Conservation (phyloP, 2,888 invertebrate genomes). For the Elmis aenea region DNA sequence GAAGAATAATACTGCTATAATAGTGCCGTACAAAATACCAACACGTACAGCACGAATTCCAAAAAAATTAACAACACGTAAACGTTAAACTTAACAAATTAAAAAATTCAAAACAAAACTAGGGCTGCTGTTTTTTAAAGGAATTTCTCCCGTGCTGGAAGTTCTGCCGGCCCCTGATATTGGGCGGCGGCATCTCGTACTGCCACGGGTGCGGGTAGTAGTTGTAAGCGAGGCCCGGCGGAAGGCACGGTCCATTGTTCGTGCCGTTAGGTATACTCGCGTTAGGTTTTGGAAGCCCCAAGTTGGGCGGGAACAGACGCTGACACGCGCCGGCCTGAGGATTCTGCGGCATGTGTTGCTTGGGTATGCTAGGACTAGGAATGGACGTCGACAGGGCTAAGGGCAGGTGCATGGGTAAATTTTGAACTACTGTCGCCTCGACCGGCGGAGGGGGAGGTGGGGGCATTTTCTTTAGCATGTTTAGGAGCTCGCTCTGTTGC, state of each 20-base stretch:
- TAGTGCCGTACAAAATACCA: too few relatives aligned
- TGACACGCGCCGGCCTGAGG: conserved; percentile 7
- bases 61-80: too few relatives aligned
- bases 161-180: conserved; percentile 5
- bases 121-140: too few relatives aligned
- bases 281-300: conserved; percentile 19
- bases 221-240: conserved; percentile 14
- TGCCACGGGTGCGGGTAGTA: conserved; percentile 16
- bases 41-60: too few relatives aligned
- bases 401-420: too few relatives aligned
- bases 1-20: too few relatives aligned
- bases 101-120: too few relatives aligned
- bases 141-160: too few relatives aligned
- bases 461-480: too few relatives aligned
- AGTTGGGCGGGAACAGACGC: conserved; percentile 12
- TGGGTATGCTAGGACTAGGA: conserved; percentile 4
- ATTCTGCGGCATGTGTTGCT: conserved; percentile 7
- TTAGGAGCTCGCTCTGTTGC: too few relatives aligned
- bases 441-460: not conserved
- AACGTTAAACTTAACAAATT: too few relatives aligned
- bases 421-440: not conserved
- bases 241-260: conserved; percentile 3
- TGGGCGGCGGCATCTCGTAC: conserved; percentile 7
- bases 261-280: conserved; percentile 9
- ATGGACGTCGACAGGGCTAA: too few relatives aligned